phyloP scores from a whole-genome alignment of 1,140 invertebrate genomes.

The Octopus sinensis region DNA sequence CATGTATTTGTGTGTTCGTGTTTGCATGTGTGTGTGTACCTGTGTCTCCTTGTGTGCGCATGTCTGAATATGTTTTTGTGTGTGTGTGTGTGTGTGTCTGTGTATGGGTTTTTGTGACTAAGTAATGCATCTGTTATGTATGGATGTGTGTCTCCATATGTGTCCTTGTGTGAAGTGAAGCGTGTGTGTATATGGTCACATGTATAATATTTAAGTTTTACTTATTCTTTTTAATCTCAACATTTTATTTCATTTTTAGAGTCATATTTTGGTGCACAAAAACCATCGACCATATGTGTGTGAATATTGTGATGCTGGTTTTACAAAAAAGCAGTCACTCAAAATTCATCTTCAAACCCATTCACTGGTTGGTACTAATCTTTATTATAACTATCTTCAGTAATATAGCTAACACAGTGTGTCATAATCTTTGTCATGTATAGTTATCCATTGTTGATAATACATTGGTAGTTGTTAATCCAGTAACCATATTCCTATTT shows the following conservation, averaged over 20 bases:
- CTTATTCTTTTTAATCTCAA: too few species aligned
- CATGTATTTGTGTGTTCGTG: too few species aligned
- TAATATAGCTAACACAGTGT: background rate
- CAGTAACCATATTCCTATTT: background rate
- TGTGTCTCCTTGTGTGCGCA: too few species aligned
- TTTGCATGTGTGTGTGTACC: too few species aligned
- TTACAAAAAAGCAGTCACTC: slow-evolving; percentile 49
- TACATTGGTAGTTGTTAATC: background rate
- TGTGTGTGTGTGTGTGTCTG: too few species aligned
- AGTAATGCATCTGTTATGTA: too few species aligned
- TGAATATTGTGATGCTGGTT: slow-evolving; percentile 73
- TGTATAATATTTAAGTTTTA: too few species aligned
- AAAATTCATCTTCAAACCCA: slow-evolving; percentile 49
- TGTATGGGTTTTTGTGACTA: too few species aligned
- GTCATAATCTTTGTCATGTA: background rate
- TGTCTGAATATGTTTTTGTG: too few species aligned
- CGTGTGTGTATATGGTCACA: too few species aligned
- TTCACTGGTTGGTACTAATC: slow-evolving; percentile 41
- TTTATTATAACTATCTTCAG: background rate
- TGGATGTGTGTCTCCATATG: too few species aligned
- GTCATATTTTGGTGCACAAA: slow-evolving; percentile 94
- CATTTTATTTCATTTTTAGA: slow-evolving; percentile 30
- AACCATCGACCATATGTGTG: slow-evolving; percentile 93
- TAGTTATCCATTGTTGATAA: background rate
- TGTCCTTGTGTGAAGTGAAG: too few species aligned